phyloP scores from a whole-genome alignment of 2,888 invertebrate genomes.

The Gari tellinella region DNA sequence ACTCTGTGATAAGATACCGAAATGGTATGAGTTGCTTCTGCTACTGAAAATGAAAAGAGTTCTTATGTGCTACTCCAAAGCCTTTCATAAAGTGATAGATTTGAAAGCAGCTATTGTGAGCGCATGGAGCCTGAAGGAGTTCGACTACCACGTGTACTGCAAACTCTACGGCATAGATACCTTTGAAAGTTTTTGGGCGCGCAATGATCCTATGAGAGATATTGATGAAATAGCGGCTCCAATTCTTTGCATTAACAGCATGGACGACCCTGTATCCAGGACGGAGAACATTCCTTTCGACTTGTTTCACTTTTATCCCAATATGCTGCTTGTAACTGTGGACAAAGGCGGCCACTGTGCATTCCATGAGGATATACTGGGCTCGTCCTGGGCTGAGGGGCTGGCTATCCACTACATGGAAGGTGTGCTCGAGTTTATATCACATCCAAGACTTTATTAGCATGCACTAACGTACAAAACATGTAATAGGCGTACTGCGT shows the following conservation, averaged over 20 bases:
- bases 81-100: conserved; percentile 70
- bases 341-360: conserved; percentile 82
- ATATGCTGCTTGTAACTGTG: conserved; percentile 77
- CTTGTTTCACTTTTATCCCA: conserved; percentile 79
- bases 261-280: conserved; percentile 78
- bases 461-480: no score
- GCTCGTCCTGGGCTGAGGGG: conserved; percentile 70
- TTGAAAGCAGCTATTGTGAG: conserved; percentile 63
- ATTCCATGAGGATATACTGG: conserved; percentile 73
- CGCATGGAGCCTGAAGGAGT: conserved; percentile 71
- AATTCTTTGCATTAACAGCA: conserved; percentile 78
- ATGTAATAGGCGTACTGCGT: background rate
- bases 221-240: conserved; percentile 81
- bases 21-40: conserved; percentile 71
- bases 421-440: conserved; percentile 67
- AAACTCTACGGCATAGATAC: conserved; percentile 60
- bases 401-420: conserved; percentile 70
- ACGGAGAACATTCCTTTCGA: conserved; percentile 75
- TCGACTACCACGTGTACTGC: conserved; percentile 75
- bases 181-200: conserved; percentile 77
- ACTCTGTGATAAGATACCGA: conserved; percentile 62
- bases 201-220: conserved; percentile 81
- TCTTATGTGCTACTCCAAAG: conserved; percentile 68
- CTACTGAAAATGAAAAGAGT: conserved; percentile 69
- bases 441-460: conserved; percentile 2